These are phyloP conservation scores for Mesorhabditis sp. DNA, from an alignment of 2,888 invertebrate species.

Conservation along the genomic window DNA sequence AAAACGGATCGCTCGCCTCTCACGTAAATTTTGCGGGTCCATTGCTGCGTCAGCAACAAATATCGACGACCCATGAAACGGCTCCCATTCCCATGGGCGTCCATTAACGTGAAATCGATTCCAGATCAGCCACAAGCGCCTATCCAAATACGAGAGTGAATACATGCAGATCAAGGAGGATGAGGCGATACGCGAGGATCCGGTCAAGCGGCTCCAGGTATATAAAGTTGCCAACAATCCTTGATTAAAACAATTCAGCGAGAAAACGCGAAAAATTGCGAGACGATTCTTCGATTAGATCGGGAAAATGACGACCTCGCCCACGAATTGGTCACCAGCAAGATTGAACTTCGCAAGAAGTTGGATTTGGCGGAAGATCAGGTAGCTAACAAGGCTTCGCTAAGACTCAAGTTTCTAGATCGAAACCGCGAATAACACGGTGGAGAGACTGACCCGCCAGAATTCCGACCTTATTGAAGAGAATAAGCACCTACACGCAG, in stretches of 20 bases:
- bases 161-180: constrained; percentile 72
- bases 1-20: not conserved
- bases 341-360: constrained; percentile 65
- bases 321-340: constrained; percentile 65
- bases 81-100: no score
- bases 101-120: constrained; percentile 11
- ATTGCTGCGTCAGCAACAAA: no score
- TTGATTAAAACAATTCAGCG: constrained; percentile 23
- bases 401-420: constrained; percentile 28
- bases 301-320: constrained; percentile 67
- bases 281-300: constrained; percentile 65
- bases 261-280: constrained; percentile 52
- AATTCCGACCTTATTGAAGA: constrained; percentile 73
- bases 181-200: constrained; percentile 61
- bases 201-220: constrained; percentile 62
- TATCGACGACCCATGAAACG: no score
- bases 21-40: not conserved
- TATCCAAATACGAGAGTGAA: constrained; percentile 91
- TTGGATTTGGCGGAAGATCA: constrained; percentile 58
- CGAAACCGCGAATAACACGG: constrained; percentile 60
- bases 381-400: not conserved
- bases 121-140: constrained; percentile 69
- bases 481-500: constrained; percentile 68
- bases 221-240: not conserved
- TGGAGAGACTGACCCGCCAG: constrained; percentile 59